Evolutionary conservation across 1,140 invertebrate species (phyloP).

Genomic region (Mesaphorura yosii): DNA sequence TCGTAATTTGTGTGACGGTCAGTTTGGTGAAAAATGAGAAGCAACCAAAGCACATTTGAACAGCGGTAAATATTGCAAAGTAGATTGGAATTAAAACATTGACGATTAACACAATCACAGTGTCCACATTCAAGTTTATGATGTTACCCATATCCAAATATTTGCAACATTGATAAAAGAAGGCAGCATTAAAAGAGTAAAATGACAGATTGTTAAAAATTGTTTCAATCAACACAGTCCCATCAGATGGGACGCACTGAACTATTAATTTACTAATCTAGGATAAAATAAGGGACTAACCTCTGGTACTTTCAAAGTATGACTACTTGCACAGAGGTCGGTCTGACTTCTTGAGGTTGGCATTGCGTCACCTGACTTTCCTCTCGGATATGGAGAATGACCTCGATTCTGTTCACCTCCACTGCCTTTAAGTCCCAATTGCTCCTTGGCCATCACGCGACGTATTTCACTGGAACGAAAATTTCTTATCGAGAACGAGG

Average conservation of each 20-base stretch:
- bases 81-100: no score
- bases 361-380: not conserved
- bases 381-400: not conserved
- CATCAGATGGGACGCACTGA: not conserved
- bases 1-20: no score
- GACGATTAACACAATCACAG: no score
- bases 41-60: no score
- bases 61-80: no score
- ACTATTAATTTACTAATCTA: not conserved
- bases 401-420: no score
- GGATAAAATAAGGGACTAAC: not conserved
- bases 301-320: conserved; percentile 10
- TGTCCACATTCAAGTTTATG: no score
- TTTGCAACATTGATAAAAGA: not conserved
- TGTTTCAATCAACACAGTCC: not conserved
- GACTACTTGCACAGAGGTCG: not conserved
- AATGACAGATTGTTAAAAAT: not conserved
- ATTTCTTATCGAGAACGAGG: conserved; percentile 81
- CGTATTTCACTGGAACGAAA: conserved; percentile 82
- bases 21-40: no score
- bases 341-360: not conserved
- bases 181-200: not conserved
- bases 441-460: conserved; percentile 68
- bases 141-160: no score
- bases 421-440: not conserved